phyloP scores from a whole-genome alignment of 1,140 invertebrate species.

The Danaus melanippus region DNA sequence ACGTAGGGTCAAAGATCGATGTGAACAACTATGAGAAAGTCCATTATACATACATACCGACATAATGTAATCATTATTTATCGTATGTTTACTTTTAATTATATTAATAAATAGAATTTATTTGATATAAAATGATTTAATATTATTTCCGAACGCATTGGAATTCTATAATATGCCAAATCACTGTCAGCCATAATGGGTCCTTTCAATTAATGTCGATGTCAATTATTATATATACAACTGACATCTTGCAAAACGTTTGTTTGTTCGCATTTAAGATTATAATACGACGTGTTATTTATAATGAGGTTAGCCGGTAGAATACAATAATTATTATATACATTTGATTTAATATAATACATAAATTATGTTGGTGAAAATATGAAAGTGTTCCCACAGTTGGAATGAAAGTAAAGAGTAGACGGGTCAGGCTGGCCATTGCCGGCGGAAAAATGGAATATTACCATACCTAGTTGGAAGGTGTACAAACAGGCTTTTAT shows the following conservation, averaged over 20 bases:
- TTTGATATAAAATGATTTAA: too few relatives aligned
- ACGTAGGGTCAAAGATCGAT: too few relatives aligned
- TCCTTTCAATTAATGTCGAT: conserved; percentile 11
- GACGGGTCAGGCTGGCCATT: conserved; percentile 11
- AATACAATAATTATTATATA: not conserved
- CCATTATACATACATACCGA: too few relatives aligned
- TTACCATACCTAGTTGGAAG: conserved; percentile 24
- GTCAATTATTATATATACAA: conserved; percentile 13
- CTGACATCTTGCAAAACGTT: conserved; percentile 10
- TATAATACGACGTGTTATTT: not conserved
- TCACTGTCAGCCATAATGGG: conserved; percentile 12
- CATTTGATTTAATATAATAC: conserved; percentile 4
- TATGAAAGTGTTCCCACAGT: conserved; percentile 21
- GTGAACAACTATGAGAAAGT: too few relatives aligned
- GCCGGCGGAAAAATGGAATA: conserved; percentile 29
- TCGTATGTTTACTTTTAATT: too few relatives aligned
- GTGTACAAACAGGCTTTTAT: too few relatives aligned
- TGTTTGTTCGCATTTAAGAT: too few relatives aligned
- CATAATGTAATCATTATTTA: too few relatives aligned
- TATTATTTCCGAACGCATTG: not conserved
- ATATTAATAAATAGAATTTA: too few relatives aligned
- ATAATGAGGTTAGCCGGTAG: not conserved
- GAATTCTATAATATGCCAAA: conserved; percentile 13
- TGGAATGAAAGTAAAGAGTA: conserved; percentile 14
- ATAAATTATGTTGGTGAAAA: conserved; percentile 15